Conservation (phyloP, 2,888 invertebrate genomes). For the Melipona bicolor region DNA sequence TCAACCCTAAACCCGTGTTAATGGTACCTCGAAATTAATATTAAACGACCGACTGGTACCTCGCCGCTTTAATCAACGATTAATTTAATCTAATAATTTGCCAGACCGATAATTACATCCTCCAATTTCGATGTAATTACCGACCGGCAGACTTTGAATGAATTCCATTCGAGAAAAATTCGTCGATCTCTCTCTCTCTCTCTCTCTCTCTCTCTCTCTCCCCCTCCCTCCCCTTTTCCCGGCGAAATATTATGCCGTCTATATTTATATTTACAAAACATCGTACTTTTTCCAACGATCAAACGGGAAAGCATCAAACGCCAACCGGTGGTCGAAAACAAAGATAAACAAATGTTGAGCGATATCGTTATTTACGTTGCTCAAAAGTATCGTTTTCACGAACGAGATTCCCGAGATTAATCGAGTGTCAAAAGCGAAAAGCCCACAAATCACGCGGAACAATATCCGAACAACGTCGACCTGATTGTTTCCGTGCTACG, state of each 20-base stretch:
- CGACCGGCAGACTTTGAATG: slow-evolving; percentile 12
- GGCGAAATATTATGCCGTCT: not conserved
- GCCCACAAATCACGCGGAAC: too few relatives aligned
- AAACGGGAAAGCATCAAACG: not conserved
- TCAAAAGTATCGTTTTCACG: not conserved
- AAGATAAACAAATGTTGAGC: not conserved
- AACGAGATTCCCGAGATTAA: not conserved
- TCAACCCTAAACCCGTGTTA: slow-evolving; percentile 52
- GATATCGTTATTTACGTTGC: slow-evolving; percentile 2
- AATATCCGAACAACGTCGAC: not conserved
- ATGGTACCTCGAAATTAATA: slow-evolving; percentile 55
- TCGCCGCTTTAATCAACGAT: slow-evolving; percentile 57
- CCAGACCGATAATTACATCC: slow-evolving; percentile 46
- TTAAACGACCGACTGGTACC: slow-evolving; percentile 42
- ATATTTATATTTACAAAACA: not conserved
- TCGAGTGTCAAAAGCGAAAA: not conserved
- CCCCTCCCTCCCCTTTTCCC: too few relatives aligned
- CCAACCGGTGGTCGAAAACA: not conserved
- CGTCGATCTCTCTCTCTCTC: not conserved
- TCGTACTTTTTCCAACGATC: not conserved
- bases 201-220: too few relatives aligned
- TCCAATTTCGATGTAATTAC: slow-evolving; percentile 48
- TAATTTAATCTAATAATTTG: slow-evolving; percentile 59
- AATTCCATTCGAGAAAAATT: slow-evolving; percentile 15
- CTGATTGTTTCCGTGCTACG: not conserved